Conservation (phyloP, 2,888 invertebrate species). For the Orchestes rusci region DNA sequence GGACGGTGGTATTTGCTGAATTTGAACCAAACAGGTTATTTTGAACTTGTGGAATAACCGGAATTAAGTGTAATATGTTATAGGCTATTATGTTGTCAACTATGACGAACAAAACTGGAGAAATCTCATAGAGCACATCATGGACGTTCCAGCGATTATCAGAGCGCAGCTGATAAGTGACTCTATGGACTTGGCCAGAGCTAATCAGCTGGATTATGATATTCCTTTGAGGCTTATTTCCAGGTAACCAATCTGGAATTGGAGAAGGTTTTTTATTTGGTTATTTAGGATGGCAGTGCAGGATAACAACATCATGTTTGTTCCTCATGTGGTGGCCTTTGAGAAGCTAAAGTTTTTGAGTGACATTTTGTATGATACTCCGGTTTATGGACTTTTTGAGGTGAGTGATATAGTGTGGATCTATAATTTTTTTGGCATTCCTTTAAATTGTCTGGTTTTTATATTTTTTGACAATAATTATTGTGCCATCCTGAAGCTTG, state of each 20-base stretch:
- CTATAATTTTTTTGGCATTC: too few relatives aligned
- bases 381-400: constrained; percentile 54
- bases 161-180: constrained; percentile 66
- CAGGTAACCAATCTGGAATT: too few relatives aligned
- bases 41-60: not conserved
- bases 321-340: constrained; percentile 56
- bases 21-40: constrained; percentile 54
- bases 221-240: constrained; percentile 50
- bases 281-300: constrained; percentile 41
- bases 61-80: not conserved
- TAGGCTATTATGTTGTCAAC: constrained; percentile 59
- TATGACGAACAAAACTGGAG: constrained; percentile 58
- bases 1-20: constrained; percentile 58
- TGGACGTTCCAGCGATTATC: constrained; percentile 51
- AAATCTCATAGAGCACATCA: constrained; percentile 46
- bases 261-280: too few relatives aligned
- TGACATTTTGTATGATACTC: constrained; percentile 51
- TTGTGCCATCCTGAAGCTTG: too few relatives aligned
- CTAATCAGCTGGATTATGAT: constrained; percentile 51
- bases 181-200: constrained; percentile 52
- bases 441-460: too few relatives aligned
- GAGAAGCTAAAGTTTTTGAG: constrained; percentile 52
- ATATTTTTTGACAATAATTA: too few relatives aligned
- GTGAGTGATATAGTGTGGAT: too few relatives aligned
- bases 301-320: constrained; percentile 41